Base-by-base conservation (phyloP, 2,888 invertebrate species). In the Congeria kusceri region DNA sequence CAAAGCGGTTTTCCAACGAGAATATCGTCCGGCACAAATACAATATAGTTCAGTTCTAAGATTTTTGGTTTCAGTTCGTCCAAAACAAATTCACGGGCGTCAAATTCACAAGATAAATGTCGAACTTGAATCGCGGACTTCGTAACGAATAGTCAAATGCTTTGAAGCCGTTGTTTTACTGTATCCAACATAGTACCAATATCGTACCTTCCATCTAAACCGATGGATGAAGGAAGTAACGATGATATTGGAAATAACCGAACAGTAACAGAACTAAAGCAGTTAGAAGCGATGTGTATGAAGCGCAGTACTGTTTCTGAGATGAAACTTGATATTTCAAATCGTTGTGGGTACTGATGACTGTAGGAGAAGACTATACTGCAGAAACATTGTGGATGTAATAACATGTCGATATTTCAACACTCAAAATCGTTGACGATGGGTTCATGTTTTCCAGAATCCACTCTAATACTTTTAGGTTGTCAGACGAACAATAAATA, bases 181-280 rank as follows among this genome's bases (percentile, higher is more conserved):
- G 3, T 27, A 29, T 0, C 32, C 49, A 4, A 77, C 72, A 39
- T 72, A 72, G 39, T 68, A 77, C 77, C 77, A 77, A 59, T 77
- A 77, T 29, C 67, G 62, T 20, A 77, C 18, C 27, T n/a, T n/a
- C n/a, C n/a, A n/a, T n/a, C n/a, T n/a, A n/a, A n/a, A n/a, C n/a
- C n/a, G n/a, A n/a, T n/a, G n/a, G n/a, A n/a, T n/a, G n/a, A n/a
- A n/a, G n/a, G n/a, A n/a, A n/a, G n/a, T n/a, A n/a, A n/a, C n/a
- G n/a, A n/a, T n/a, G n/a, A n/a, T n/a, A n/a, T n/a, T n/a, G n/a
- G n/a, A n/a, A n/a, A n/a, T n/a, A n/a, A n/a, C n/a, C n/a, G n/a
- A n/a, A n/a, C n/a, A n/a, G n/a, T n/a, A n/a, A n/a, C n/a, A n/a
- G n/a, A n/a, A n/a, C n/a, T n/a, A n/a, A n/a, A n/a, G n/a, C n/a